Base-by-base conservation (phyloP, 2,888 invertebrate species). In the Brachyptera risi region DNA sequence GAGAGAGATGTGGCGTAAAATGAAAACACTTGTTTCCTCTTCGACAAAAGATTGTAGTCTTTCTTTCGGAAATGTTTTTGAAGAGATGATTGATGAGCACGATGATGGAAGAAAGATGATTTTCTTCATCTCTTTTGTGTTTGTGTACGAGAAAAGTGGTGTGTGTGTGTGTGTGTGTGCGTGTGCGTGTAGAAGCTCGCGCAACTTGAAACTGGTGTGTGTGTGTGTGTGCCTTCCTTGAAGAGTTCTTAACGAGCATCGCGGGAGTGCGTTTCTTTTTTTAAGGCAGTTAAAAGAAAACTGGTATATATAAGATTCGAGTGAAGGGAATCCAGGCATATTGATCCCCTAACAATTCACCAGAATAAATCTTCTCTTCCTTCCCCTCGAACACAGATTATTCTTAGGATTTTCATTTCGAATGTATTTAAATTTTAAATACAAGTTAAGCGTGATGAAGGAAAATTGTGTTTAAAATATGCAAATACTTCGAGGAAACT, bases 61-160 rank as follows among this genome's bases (percentile, higher is more conserved):
- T 54, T 54, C 21, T 35, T 35, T 35, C 4, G 47, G 54, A 54
- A 54, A 54, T 31, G 54, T 35, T 17, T 37, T 17, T 3, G 47
- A 19, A 15, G 13, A 15, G 54, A 54, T 54, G 54, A 54, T 54
- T 35, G 54, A 54, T 54, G 54, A 17, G 35, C 9, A 19, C 37
- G 54, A 54, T 54, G 54, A 54, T 54, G 54, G 54, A 35, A 35
- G 37, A 37, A 54, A 54, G 54, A 54, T 54, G 54, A 54, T 54
- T 54, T 23, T 24, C 31, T 31, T 31, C 11, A 11, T 15, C 42
- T 17, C 42, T 9, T 42, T 9, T n/a, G 17, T 42, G 42, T 42
- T 7, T 42, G 42, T 19, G 7, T 42, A 17, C 21, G 35, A n/a
- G n/a, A n/a, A n/a, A n/a, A n/a, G n/a, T n/a, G n/a, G n/a, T 31